Percentiles rank a stretch among this genome's conserved stretches.
Conservation (phyloP, 2,888 invertebrate genomes). For the Harpalus rufipes region DNA sequence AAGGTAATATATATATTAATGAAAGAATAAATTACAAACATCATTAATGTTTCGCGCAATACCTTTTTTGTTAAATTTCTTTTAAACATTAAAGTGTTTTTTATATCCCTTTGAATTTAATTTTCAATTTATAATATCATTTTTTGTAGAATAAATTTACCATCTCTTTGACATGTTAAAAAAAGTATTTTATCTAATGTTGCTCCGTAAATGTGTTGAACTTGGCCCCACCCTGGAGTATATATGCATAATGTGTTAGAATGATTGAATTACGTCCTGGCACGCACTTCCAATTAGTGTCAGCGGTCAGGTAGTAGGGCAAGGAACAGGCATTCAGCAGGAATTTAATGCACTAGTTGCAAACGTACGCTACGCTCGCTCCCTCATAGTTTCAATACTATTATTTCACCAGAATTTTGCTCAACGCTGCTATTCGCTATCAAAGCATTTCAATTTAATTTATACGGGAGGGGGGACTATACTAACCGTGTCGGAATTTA, state of each 20-base stretch:
- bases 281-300: slow-evolving; percentile 64
- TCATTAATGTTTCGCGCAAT: too few species aligned
- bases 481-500: too few species aligned
- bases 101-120: too few species aligned
- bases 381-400: slow-evolving; percentile 21
- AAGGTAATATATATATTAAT: too few species aligned
- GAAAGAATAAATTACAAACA: too few species aligned
- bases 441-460: background rate
- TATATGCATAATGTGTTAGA: slow-evolving; percentile 63
- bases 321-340: slow-evolving; percentile 8
- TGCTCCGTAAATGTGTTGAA: background rate
- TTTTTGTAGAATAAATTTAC: too few species aligned
- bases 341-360: slow-evolving; percentile 32
- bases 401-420: slow-evolving; percentile 6
- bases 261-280: slow-evolving; percentile 58
- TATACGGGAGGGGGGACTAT: background rate
- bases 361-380: slow-evolving; percentile 1
- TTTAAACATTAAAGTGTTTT: too few species aligned
- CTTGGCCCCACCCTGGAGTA: slow-evolving; percentile 38
- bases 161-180: background rate
- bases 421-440: background rate
- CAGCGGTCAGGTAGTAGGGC: slow-evolving; percentile 56
- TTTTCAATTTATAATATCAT: too few species aligned
- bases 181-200: background rate
- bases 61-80: too few species aligned